A percentile compares a stretch with the other conserved stretches of the same genome.
Evolutionary conservation across 2,888 invertebrate genomes (phyloP).

Genomic region (Machimus atricapillus): DNA sequence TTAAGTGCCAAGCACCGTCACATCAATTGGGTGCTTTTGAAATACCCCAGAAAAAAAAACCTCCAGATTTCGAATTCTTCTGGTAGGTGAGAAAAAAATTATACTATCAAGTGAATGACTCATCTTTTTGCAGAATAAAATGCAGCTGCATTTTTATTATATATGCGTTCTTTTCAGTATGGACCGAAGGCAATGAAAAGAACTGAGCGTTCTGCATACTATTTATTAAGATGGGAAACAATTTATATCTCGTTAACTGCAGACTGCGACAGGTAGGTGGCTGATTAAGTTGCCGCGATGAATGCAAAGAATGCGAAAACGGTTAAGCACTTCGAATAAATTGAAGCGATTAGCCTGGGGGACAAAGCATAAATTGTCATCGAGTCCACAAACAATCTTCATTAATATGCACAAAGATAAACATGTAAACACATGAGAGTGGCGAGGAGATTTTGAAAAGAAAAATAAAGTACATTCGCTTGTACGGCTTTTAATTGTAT

Average conservation of each 20-base stretch:
- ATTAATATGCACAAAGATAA: neutral
- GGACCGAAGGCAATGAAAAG: neutral
- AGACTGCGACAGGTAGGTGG: neutral
- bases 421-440: neutral
- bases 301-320: neutral
- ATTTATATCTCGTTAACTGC: slow-evolving; percentile 23
- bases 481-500: neutral
- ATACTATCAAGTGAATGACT: neutral
- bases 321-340: neutral
- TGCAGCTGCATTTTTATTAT: neutral
- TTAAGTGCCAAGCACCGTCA: neutral
- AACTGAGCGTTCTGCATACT: neutral
- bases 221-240: slow-evolving; percentile 8
- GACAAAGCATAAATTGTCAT: neutral
- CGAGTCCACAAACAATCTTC: neutral
- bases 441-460: neutral
- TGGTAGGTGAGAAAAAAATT: neutral
- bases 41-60: neutral
- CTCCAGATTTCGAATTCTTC: neutral
- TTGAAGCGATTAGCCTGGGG: neutral
- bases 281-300: neutral
- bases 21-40: neutral
- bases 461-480: neutral
- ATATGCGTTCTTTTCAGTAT: neutral
- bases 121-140: neutral